A percentile compares a stretch with the other conserved stretches of the same genome.
These are phyloP conservation scores for Drosophila tsacasi DNA, from an alignment of 1,140 invertebrate genomes.

Conservation along the genomic window DNA sequence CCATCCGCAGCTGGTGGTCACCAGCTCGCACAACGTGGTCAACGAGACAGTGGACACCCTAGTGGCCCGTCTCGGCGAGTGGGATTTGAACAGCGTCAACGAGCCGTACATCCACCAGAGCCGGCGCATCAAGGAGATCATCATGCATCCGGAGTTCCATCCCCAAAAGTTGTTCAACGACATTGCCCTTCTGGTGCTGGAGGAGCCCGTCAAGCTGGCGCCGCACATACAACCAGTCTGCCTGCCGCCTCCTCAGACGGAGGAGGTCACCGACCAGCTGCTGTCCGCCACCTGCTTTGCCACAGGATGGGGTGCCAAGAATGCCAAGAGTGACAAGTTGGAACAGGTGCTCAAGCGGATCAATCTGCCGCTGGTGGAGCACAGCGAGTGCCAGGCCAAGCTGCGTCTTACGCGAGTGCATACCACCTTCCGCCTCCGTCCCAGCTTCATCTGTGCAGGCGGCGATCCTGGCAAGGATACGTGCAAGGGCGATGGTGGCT, in stretches of 20 bases:
- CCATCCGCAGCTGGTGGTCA: conserved; percentile 88
- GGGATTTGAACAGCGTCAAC: conserved; percentile 88
- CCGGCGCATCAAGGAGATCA: conserved; percentile 86
- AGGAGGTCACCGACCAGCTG: conserved; percentile 29
- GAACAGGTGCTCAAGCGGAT: conserved; percentile 86
- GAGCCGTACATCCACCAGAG: conserved; percentile 88
- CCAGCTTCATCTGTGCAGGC: conserved; percentile 87
- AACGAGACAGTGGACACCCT: conserved; percentile 65
- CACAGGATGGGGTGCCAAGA: conserved; percentile 89
- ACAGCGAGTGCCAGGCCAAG: conserved; percentile 86
- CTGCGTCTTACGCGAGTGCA: conserved; percentile 88
- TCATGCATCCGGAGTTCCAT: conserved; percentile 86
- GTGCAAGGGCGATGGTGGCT: conserved; percentile 88
- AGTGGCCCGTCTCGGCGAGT: conserved; percentile 89
- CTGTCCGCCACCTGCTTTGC: conserved; percentile 86
- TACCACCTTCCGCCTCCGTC: conserved; percentile 87
- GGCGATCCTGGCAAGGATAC: conserved; percentile 89
- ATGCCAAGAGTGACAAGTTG: conserved; percentile 87
- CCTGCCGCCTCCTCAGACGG: conserved; percentile 86
- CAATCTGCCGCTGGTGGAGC: conserved; percentile 87
- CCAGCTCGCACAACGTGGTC: conserved; percentile 88
- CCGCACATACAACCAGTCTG: conserved; percentile 91
- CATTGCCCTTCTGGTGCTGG: conserved; percentile 89
- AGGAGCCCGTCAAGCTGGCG: conserved; percentile 87
- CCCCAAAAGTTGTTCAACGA: conserved; percentile 87